Base-by-base conservation (phyloP, 2,888 invertebrate genomes). In the Heliconius ismenius region DNA sequence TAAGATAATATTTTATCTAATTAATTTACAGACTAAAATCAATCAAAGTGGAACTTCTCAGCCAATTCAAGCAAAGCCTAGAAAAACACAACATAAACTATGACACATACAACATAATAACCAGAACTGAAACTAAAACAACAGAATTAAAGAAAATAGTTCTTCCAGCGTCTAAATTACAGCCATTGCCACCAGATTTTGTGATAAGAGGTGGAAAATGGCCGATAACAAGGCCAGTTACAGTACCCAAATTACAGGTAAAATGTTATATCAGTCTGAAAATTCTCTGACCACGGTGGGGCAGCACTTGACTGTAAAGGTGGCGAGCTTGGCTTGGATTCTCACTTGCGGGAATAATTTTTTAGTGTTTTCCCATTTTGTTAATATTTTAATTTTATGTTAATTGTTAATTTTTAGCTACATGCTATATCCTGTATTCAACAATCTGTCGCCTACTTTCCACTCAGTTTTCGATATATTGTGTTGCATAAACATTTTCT, bases 81-180 rank as follows among this genome's bases (percentile, higher is more conserved):
- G 69, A 76, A 0, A 80, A 75, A 13, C 80, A 85, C 60, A 85
- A 86, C 24, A 26, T 88, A n/a, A 78, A 81, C 1, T 88, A 87
- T 78, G 85, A 87, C 0, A 84, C 81, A 1, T 87, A 87, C 72
- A 82, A 80, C 24, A 62, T 63, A 58, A 4, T n/a, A 4, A 24
- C 69, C 18, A 15, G 77, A 43, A 36, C 76, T 36, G 75, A 64
- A 70, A n/a, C 32, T 2, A 78, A 79, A 77, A 73, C 75, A 32
- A 79, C 28, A 28, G 82, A 81, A n/a, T 32, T 76, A 0, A 89
- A 86, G 65, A 88, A 85, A 28, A 7, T 91, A 4, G 90, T 93
- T 60, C 81, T 93, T 75, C 91, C 93, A n/a, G 91, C 91, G 0
- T 92, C 93, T 0, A 93, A 93, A 77, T 78, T 94, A 13, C 89